A percentile compares a stretch with the other conserved stretches of the same genome.
These are phyloP conservation scores for Megaceryle maxima DNA, from an alignment of 2,113 vertebrate species.

Conservation along the genomic window DNA sequence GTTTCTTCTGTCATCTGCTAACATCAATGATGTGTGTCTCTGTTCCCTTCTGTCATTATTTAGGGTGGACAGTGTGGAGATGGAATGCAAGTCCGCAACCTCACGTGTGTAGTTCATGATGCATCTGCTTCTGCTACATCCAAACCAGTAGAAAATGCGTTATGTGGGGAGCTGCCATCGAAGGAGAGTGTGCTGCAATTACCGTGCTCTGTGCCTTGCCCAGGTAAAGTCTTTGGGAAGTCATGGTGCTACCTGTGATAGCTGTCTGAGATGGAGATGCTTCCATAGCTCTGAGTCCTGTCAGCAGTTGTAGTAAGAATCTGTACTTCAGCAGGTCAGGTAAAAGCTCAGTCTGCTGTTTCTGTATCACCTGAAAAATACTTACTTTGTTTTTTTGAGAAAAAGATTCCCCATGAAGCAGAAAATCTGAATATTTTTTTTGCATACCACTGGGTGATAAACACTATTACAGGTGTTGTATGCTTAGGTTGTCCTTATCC, in stretches of 20 bases:
- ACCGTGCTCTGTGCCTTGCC: constrained; percentile 89
- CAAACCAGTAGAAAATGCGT: constrained; percentile 64
- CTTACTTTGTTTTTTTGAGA: not conserved
- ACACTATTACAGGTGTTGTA: not conserved
- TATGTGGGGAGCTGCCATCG: constrained; percentile 79
- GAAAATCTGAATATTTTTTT: not conserved
- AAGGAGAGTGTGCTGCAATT: constrained; percentile 76
- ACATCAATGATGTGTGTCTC: not conserved
- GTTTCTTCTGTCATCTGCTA: not conserved
- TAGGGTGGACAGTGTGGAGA: constrained; percentile 94
- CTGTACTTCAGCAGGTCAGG: not conserved
- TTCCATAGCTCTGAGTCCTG: not conserved
- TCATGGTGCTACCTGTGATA: not conserved
- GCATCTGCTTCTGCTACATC: constrained; percentile 68
- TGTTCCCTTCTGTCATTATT: not conserved
- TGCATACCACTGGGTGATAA: not conserved
- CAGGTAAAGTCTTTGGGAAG: constrained; percentile 76
- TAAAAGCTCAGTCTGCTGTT: not conserved
- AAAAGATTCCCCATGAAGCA: not conserved
- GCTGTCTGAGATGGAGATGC: not conserved
- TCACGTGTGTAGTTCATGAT: constrained; percentile 84
- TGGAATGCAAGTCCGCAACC: constrained; percentile 82
- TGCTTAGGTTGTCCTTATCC: not conserved
- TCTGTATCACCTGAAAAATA: not conserved
- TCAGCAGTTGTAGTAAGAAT: not conserved